Evolutionary conservation across 1,140 invertebrate species (phyloP), one percentile per base, ranked within the genome.

Genomic region (Panulirus ornatus): DNA sequence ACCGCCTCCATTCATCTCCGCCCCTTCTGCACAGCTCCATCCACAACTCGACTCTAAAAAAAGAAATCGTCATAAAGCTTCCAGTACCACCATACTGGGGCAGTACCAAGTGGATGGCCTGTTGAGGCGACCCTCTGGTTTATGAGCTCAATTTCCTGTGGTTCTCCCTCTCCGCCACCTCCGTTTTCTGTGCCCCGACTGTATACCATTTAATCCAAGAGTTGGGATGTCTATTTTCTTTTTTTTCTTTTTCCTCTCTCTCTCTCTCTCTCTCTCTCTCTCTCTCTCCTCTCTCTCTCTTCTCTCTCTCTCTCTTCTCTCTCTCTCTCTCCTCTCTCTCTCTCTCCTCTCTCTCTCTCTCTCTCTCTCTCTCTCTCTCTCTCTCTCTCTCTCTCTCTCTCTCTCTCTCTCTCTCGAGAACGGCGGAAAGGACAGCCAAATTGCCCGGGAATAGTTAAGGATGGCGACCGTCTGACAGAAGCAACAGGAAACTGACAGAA

Each of bases 111-210:
- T 22, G 54, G 58, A 9, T 30, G 58, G 58, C n/a, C 1, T 22
- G 54, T n/a, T n/a, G 58, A 66, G 58, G 58, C 58, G 58, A n/a
- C 58, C 58, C 58, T 66, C 58, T 66, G 27, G 58, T 66, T 66
- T 66, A 66, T 66, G 58, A 66, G n/a, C n/a, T 27, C 58, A 66
- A 66, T 66, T 66, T 66, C 16, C n/a, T 27, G 58, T 22, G 30
- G 30, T 19, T 44, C 22, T 40, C 75, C 38, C 38, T 78, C 75
- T 78, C 75, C 22, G 22, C 27, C 36, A 19, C 75, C 38, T 40
- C 22, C 73, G 3, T 40, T 40, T 30, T 30, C 58, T 66, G 30
- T 66, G 30, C 58, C 30, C 8, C 58, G n/a, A 30, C 58, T 66
- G 30, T 66, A 66, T 66, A 66, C 58, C 30, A 66, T 66, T n/a